These are phyloP conservation scores for Morbakka virulenta DNA, from an alignment of 30 jellyfish, hydroid and myxozoan species.

Conservation along the genomic window DNA sequence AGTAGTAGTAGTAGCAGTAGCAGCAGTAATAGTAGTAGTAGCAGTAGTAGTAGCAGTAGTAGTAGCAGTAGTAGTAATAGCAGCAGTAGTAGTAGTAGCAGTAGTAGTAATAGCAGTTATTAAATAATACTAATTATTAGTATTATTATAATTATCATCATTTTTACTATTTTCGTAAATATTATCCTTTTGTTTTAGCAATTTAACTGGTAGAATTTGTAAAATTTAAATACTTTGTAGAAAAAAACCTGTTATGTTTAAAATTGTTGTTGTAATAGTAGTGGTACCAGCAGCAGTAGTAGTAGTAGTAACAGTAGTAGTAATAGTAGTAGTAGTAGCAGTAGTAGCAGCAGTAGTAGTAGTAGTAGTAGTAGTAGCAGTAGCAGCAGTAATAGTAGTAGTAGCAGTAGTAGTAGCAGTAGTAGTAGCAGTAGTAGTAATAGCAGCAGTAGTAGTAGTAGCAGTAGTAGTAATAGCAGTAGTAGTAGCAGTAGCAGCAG, in stretches of 20 bases:
- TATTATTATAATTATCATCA: too few relatives aligned
- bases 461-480: not conserved
- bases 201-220: too few relatives aligned
- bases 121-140: too few relatives aligned
- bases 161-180: too few relatives aligned
- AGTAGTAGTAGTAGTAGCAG: not conserved
- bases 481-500: conserved; percentile 1
- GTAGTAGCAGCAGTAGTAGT: conserved; percentile 1
- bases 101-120: not conserved
- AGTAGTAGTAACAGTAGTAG: not conserved
- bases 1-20: not conserved
- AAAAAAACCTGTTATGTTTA: too few relatives aligned
- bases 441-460: not conserved
- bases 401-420: conserved; percentile 1
- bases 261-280: not conserved
- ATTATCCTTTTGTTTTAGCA: too few relatives aligned
- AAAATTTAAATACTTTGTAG: too few relatives aligned
- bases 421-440: not conserved
- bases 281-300: not conserved
- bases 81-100: not conserved
- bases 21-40: not conserved
- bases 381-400: not conserved
- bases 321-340: not conserved
- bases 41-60: conserved; percentile 1
- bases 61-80: not conserved